Percentiles rank a stretch among this genome's conserved stretches.
Conservation (phyloP, 1,140 invertebrate genomes). For the Bombus sibiricus region DNA sequence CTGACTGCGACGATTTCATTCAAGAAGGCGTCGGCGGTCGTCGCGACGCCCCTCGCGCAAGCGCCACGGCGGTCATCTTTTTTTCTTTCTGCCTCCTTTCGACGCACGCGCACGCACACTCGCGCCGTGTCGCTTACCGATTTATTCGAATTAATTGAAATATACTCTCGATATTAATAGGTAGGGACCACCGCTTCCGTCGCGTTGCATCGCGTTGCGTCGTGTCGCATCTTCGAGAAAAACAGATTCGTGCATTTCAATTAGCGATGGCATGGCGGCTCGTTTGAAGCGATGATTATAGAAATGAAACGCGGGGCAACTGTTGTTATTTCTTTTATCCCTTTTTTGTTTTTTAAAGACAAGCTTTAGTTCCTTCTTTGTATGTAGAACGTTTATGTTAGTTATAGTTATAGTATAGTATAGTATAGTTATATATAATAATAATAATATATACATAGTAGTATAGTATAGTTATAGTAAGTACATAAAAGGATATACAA, state of each 20-base stretch:
- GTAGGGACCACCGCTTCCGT: conserved; percentile 8
- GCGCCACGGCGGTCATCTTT: conserved; percentile 50
- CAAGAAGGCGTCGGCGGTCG: conserved; percentile 73
- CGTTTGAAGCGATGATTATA: neutral
- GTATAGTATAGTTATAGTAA: too few species aligned
- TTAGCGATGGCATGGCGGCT: neutral
- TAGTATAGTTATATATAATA: too few species aligned
- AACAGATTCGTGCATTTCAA: conserved; percentile 24
- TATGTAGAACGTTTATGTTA: too few species aligned
- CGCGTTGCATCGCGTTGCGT: neutral
- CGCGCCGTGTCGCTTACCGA: conserved; percentile 52
- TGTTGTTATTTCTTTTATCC: too few species aligned
- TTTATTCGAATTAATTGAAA: conserved; percentile 75
- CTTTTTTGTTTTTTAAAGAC: too few species aligned
- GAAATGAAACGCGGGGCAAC: too few species aligned
- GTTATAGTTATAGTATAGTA: too few species aligned
- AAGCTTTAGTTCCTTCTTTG: too few species aligned
- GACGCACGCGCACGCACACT: conserved; percentile 41
- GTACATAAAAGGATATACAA: too few species aligned
- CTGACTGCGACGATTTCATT: conserved; percentile 72
- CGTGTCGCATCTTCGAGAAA: neutral
- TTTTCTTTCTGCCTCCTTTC: conserved; percentile 32
- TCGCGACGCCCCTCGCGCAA: conserved; percentile 68
- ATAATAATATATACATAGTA: too few species aligned
- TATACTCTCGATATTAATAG: conserved; percentile 70